Evolutionary conservation across 2,797 vertebrate species (phyloP), one percentile per base, ranked within the genome.

Genomic region (Pseudomugil gertrudae): DNA sequence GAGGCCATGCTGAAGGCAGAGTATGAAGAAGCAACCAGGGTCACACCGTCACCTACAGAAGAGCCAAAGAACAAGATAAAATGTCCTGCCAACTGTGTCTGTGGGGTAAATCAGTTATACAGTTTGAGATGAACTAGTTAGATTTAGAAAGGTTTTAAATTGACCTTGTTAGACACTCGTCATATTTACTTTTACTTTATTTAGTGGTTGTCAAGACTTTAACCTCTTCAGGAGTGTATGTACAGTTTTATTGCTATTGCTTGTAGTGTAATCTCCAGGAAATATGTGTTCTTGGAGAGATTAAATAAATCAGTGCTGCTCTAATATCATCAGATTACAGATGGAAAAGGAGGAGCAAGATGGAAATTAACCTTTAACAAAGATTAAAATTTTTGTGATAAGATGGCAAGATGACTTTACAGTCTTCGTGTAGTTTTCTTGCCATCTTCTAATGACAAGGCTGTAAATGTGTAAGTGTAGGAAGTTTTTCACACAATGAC

Each of bases 21-120:
- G 88, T 84, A 84, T 3, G 92, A 95, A 69, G 92, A 87, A 56
- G 84, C 84, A 17, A 72, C 24, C 23, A 86, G 91, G 69, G 69
- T 73, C 59, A 50, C 66, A 2, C 90, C 60, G 0, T 71, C 0
- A 0, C 52, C n/a, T 55, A 86, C 0, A 3, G 66, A 1, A 21
- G 84, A 64, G 30, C 76, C 87, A 2, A 27, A 57, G 1, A 55
- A 86, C 66, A 91, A 77, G 75, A 56, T 89, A 69, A 92, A 93
- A 82, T 98, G 97, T 80, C 97, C 97, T 1, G 55, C 0, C 0
- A 82, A 83, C 60, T 99, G 97, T 33, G 33, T 80, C 67, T 99
- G 97, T 63, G 93, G 91, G 90, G 94, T 90, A 66, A 90, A 79
- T 51, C 13, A 40, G 9, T 1, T 3, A 0, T 5, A 19, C 6